Evolutionary conservation across 1,140 invertebrate genomes (phyloP).

Genomic region (Drosophila melanogaster): Release_6_plus_ISO1_MT NT_033777.3:11741001-11741500

Average conservation of each 20-base stretch:
- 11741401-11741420: constrained; percentile 24
- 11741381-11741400: constrained; percentile 9
- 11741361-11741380: background rate
- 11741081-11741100: background rate
- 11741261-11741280: background rate
- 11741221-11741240: background rate
- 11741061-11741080: background rate
- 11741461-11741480: constrained; percentile 79
- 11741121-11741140: background rate
- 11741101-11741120: background rate
- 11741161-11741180: background rate
- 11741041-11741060: background rate
- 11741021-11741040: background rate
- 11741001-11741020: background rate
- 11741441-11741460: constrained; percentile 78
- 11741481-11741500: constrained; percentile 28
- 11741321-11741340: no score
- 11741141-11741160: constrained; percentile 1
- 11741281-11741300: background rate
- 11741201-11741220: background rate
- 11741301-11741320: background rate
- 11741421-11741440: constrained; percentile 4
- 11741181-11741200: background rate
- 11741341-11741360: constrained; percentile 26
- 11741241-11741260: no score